Percentiles rank a stretch among this genome's conserved stretches.
Conservation (phyloP, 2,113 vertebrate genomes). For the Campylomormyrus tamandua region DNA sequence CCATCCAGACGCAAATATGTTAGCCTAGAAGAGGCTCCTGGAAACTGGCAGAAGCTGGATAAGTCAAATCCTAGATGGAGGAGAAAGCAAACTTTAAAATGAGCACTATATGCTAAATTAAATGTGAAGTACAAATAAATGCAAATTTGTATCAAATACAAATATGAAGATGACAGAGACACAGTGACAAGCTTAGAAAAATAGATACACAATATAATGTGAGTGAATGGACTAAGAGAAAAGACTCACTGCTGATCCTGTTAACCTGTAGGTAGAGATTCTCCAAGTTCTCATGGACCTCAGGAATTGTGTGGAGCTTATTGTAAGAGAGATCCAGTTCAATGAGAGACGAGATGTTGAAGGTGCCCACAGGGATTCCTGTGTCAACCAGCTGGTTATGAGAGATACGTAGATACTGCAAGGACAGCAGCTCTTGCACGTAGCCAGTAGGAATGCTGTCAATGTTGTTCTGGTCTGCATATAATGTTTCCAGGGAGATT, state of each 20-base stretch:
- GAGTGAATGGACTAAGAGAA: conserved; percentile 12
- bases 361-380: conserved; percentile 76
- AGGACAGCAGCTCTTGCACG: conserved; percentile 58
- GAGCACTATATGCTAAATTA: background rate
- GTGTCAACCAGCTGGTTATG: conserved; percentile 80
- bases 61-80: conserved; percentile 75
- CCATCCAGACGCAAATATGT: conserved; percentile 83
- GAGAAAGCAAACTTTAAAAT: background rate
- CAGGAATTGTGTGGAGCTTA: conserved; percentile 79
- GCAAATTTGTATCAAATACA: no score
- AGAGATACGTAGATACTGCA: conserved; percentile 81
- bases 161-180: background rate
- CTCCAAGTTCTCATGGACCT: conserved; percentile 78
- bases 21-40: conserved; percentile 78
- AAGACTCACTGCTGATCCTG: conserved; percentile 81
- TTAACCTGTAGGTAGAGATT: conserved; percentile 94
- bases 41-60: conserved; percentile 79
- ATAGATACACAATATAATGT: background rate
- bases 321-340: conserved; percentile 94
- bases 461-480: conserved; percentile 82
- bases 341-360: conserved; percentile 80
- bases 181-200: background rate
- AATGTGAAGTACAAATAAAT: no score
- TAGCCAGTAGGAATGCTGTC: conserved; percentile 69
- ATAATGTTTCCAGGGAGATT: conserved; percentile 70